Percentiles rank a stretch among this genome's conserved stretches.
Evolutionary conservation across 1,140 invertebrate species (phyloP).

Genomic region (Pseudomyrmex flavicornis): DNA sequence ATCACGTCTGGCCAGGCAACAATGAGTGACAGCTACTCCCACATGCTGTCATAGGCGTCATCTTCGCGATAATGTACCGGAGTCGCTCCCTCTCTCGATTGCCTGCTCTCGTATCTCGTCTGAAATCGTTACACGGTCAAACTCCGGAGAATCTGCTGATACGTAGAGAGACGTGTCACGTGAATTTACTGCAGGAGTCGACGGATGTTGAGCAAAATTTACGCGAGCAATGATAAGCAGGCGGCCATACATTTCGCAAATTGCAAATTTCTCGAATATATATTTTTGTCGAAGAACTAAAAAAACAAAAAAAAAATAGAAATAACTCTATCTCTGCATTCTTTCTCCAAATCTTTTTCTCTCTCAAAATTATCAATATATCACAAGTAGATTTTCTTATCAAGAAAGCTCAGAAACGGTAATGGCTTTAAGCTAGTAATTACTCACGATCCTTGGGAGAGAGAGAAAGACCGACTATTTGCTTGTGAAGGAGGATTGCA

Average conservation of each 20-base stretch:
- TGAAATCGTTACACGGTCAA: slow-evolving; percentile 77
- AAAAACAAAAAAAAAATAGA: not conserved
- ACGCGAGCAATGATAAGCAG: not conserved
- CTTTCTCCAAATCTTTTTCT: no score
- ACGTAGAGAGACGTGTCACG: slow-evolving; percentile 33
- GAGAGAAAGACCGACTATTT: slow-evolving; percentile 20
- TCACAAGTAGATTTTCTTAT: slow-evolving; percentile 1
- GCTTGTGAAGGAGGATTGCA: slow-evolving; percentile 57
- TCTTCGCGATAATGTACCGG: slow-evolving; percentile 74
- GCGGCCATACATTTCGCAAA: not conserved
- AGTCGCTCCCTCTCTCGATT: slow-evolving; percentile 69
- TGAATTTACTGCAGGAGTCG: slow-evolving; percentile 37
- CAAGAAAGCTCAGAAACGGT: not conserved
- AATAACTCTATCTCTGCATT: no score
- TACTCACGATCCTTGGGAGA: slow-evolving; percentile 29
- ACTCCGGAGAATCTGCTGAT: slow-evolving; percentile 71
- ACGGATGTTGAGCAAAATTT: not conserved
- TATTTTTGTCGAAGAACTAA: not conserved
- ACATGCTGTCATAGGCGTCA: slow-evolving; percentile 83
- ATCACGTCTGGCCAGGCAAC: slow-evolving; percentile 76
- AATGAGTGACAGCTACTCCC: slow-evolving; percentile 85
- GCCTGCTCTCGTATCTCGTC: slow-evolving; percentile 74
- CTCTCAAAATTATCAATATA: no score
- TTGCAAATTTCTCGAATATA: not conserved
- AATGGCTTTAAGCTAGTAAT: slow-evolving; percentile 55